phyloP scores from a whole-genome alignment of 1,140 invertebrate species.

The Meloidogyne floridensis region DNA sequence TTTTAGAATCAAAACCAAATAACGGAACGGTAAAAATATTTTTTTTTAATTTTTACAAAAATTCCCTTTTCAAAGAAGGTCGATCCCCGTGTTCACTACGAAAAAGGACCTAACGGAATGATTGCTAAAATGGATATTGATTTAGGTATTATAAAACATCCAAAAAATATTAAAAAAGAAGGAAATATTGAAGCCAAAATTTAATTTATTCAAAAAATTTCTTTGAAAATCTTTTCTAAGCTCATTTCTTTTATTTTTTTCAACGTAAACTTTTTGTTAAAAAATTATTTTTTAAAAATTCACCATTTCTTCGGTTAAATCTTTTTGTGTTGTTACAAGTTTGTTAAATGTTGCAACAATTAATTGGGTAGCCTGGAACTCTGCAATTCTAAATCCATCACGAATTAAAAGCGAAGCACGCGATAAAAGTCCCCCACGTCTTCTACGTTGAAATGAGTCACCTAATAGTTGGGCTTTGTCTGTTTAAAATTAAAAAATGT shows the following conservation, averaged over 20 bases:
- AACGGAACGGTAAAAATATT: neutral
- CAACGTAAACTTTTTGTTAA: too few species aligned
- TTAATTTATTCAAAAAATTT: neutral
- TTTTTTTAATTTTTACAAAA: neutral
- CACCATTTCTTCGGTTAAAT: conserved; percentile 11
- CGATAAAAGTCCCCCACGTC: conserved; percentile 2
- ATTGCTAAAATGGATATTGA: neutral
- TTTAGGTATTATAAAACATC: neutral
- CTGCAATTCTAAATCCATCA: conserved; percentile 13
- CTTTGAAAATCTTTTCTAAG: too few species aligned
- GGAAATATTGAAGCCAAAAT: neutral
- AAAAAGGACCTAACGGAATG: neutral
- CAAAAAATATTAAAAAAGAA: neutral
- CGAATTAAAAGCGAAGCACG: conserved; percentile 21
- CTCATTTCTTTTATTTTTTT: too few species aligned
- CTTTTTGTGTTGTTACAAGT: conserved; percentile 1
- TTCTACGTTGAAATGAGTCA: neutral
- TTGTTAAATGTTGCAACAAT: conserved; percentile 20
- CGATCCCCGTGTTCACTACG: neutral
- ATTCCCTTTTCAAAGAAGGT: neutral
- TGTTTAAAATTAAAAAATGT: neutral
- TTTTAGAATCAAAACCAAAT: neutral
- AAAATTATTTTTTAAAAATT: neutral
- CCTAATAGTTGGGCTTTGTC: neutral
- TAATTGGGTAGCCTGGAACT: conserved; percentile 11